Conservation (phyloP, 2,888 invertebrate genomes). For the Phalera bucephala region DNA sequence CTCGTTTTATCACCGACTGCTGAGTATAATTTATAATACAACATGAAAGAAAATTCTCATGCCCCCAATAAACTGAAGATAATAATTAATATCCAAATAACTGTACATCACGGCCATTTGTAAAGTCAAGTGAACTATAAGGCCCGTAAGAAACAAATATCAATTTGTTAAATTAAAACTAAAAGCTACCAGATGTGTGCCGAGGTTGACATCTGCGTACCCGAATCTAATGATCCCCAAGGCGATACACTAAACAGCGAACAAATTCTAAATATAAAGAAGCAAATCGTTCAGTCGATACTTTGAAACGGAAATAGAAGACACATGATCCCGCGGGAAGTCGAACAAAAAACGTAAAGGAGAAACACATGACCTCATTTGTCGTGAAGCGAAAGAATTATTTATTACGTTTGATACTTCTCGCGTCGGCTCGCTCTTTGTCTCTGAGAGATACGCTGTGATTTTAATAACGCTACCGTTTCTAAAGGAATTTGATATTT, state of each 20-base stretch:
- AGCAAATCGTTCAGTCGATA: constrained; percentile 79
- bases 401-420: constrained; percentile 79
- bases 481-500: constrained; percentile 43
- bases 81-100: constrained; percentile 4
- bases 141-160: constrained; percentile 27
- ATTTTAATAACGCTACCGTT: constrained; percentile 60
- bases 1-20: too few relatives aligned
- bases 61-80: constrained; percentile 1
- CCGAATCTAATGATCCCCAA: constrained; percentile 74
- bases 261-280: constrained; percentile 76
- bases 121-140: constrained; percentile 22
- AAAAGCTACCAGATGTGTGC: constrained; percentile 65
- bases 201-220: constrained; percentile 65
- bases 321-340: constrained; percentile 82
- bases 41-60: too few relatives aligned
- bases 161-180: constrained; percentile 42
- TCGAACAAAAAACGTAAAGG: constrained; percentile 74
- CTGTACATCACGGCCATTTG: constrained; percentile 10
- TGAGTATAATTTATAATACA: too few relatives aligned
- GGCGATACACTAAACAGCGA: constrained; percentile 78
- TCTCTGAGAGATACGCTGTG: constrained; percentile 55
- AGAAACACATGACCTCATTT: constrained; percentile 83
- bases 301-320: constrained; percentile 80
- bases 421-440: constrained; percentile 64
- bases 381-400: constrained; percentile 76